Percentiles rank a stretch among this genome's conserved stretches.
phyloP scores from a whole-genome alignment of 2,113 vertebrate species.

The Cichladusa arquata region DNA sequence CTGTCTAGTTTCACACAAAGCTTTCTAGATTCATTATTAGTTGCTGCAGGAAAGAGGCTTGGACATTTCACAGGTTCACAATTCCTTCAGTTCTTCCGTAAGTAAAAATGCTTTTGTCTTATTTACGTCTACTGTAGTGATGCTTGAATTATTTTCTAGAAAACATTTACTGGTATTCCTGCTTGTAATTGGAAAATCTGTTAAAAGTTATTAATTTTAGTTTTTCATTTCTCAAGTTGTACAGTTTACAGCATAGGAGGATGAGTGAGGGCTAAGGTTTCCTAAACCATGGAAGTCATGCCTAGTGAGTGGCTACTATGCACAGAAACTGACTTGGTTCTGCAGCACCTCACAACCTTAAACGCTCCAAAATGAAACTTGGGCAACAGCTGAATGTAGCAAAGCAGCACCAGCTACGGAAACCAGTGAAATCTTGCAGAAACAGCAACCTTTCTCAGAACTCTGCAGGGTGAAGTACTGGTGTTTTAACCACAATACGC shows the following conservation, averaged over 20 bases:
- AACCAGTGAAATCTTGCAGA: background rate
- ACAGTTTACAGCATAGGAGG: background rate
- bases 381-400: background rate
- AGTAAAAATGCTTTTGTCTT: background rate
- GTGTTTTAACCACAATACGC: background rate
- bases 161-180: constrained; percentile 24
- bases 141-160: constrained; percentile 29
- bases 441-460: background rate
- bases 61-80: constrained; percentile 17
- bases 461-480: accelerated
- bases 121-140: background rate
- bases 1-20: background rate
- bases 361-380: background rate
- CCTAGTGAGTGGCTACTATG: accelerated
- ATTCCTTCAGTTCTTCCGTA: constrained; percentile 23
- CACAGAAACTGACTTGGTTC: background rate
- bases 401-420: background rate
- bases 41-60: background rate
- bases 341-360: background rate
- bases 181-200: constrained; percentile 22
- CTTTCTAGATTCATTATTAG: background rate
- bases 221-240: background rate
- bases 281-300: background rate
- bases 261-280: background rate
- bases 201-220: constrained; percentile 28